These are phyloP conservation scores for Pogonomyrmex californicus DNA, from an alignment of 1,140 invertebrate species.

Conservation along the genomic window DNA sequence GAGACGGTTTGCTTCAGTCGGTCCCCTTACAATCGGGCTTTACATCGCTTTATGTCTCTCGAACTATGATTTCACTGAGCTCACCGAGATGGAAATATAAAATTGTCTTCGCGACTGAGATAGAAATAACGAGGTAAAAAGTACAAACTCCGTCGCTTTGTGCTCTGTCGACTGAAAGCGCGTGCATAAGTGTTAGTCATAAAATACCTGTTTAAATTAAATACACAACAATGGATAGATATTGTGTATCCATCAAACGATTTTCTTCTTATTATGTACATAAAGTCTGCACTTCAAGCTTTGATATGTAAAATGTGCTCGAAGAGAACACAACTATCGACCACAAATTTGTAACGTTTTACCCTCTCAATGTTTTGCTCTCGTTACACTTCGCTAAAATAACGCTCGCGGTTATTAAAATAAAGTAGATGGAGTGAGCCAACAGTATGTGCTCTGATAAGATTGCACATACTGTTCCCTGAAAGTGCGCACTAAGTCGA, in stretches of 20 bases:
- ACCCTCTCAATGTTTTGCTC: background rate
- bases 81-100: slow-evolving; percentile 19
- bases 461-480: background rate
- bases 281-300: slow-evolving; percentile 1
- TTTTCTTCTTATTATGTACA: background rate
- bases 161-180: slow-evolving; percentile 7
- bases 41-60: slow-evolving; percentile 15
- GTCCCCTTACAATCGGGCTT: slow-evolving; percentile 8
- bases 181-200: slow-evolving; percentile 26
- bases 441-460: background rate
- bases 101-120: slow-evolving; percentile 37
- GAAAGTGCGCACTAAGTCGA: background rate
- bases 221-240: background rate
- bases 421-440: background rate
- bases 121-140: slow-evolving; percentile 46
- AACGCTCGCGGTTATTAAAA: slow-evolving; percentile 43
- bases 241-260: background rate
- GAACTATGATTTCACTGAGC: slow-evolving; percentile 23
- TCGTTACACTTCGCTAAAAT: slow-evolving; percentile 7
- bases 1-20: background rate
- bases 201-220: slow-evolving; percentile 29
- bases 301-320: background rate
- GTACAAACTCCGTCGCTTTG: slow-evolving; percentile 13
- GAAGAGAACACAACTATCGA: background rate
- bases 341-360: slow-evolving; percentile 12